Evolutionary conservation across 2,888 invertebrate genomes (phyloP), one percentile per base, ranked within the genome.

Genomic region (Heliconius ismenius): DNA sequence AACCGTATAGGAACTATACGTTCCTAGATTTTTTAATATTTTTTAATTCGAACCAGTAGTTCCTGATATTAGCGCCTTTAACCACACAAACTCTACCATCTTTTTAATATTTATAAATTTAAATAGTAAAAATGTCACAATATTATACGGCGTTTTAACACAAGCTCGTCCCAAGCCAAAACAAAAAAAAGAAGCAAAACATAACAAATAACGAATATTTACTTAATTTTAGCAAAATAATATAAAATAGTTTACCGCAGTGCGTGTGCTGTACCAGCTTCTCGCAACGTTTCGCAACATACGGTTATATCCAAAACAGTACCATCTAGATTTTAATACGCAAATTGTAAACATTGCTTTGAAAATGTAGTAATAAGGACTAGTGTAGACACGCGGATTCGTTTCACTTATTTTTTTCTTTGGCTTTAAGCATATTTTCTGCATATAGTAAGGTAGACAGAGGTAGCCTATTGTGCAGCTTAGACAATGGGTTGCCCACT

Each of bases 311-410:
- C 79, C 79, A 76, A 78, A 76, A 78, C 58, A 49, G 76, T 79
- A 78, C 60, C 77, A 76, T 78, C 76, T 43, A 76, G 76, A 76
- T 76, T 75, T 75, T 75, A 79, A 60, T 62, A 65, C 49, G 49
- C 72, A 79, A 77, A 77, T 77, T 73, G 70, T 73, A 15, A 63
- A 58, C 58, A 65, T 76, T 54, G 63, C 36, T 11, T 36, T 62
- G 10, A 63, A 43, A 26, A 65, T 60, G 18, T 58, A 43, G 24
- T 26, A 1, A 49, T 39, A 11, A 60, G 4, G 11, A 43, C 72
- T 72, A 60, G 32, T 49, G 9, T 9, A 32, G 6, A 13, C n/a
- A 15, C 6, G 15, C 10, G 49, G 36, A 4, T 64, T 70, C 4
- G 64, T 11, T 72, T 49, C 36, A n/a, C 39, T 43, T 62, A 62